Conservation (phyloP, 2,797 vertebrate genomes). For the Lophura swinhoii region DNA sequence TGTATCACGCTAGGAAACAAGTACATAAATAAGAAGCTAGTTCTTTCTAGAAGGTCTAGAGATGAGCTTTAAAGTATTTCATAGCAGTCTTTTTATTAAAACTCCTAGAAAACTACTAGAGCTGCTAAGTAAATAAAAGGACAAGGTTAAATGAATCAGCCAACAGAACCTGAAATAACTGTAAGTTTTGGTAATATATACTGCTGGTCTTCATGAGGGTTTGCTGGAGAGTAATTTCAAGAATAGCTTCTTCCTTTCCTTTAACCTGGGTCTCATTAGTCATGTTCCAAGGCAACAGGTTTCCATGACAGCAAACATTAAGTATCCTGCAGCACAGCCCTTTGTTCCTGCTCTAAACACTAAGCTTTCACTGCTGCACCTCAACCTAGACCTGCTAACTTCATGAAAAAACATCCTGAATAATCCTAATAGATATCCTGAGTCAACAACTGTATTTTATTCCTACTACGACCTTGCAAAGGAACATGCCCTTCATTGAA, state of each 20-base stretch:
- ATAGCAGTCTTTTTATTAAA: background rate
- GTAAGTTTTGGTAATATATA: background rate
- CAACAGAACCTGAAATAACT: background rate
- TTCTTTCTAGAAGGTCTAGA: background rate
- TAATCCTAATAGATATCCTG: background rate
- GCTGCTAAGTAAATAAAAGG: background rate
- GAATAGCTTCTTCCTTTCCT: conserved; percentile 22
- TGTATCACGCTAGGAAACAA: background rate
- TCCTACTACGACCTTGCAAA: background rate
- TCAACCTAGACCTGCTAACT: background rate
- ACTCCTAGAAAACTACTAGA: background rate
- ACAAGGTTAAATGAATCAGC: background rate
- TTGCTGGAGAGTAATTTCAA: conserved; percentile 19
- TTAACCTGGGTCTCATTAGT: conserved; percentile 57
- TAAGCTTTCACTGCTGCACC: background rate
- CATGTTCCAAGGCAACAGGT: conserved; percentile 69
- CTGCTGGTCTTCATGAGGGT: conserved; percentile 7
- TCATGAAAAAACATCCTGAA: background rate
- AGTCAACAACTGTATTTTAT: background rate
- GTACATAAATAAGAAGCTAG: background rate
- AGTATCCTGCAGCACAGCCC: conserved; percentile 35
- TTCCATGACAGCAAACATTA: conserved; percentile 76
- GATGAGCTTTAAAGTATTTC: background rate
- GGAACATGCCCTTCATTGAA: accelerated
- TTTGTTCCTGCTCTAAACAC: conserved; percentile 12